Conservation (phyloP, 2,888 invertebrate genomes). For the Rosalia funebris region DNA sequence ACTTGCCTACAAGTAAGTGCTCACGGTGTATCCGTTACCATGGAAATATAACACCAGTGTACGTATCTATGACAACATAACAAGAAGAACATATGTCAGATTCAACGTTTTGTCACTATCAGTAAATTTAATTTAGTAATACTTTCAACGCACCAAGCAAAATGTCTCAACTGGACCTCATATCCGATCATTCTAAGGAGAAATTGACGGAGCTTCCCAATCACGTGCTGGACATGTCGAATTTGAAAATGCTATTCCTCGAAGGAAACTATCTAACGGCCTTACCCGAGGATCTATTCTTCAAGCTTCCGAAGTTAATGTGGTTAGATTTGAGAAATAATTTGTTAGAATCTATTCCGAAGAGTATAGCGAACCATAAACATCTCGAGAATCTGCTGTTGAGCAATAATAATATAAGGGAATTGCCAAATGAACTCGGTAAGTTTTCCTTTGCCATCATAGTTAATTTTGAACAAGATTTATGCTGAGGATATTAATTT, state of each 20-base stretch:
- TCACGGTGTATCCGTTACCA: slow-evolving; percentile 18
- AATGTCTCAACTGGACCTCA: slow-evolving; percentile 54
- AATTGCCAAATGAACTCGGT: slow-evolving; percentile 73
- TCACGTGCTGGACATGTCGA: slow-evolving; percentile 54
- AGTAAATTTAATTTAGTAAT: slow-evolving; percentile 31
- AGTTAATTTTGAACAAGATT: too few species aligned
- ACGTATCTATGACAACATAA: slow-evolving; percentile 24
- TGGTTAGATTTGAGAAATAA: slow-evolving; percentile 77
- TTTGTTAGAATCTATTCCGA: slow-evolving; percentile 67
- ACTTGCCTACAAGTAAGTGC: not conserved
- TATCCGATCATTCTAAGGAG: slow-evolving; percentile 59
- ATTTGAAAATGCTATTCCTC: slow-evolving; percentile 67
- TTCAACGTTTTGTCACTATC: slow-evolving; percentile 30
- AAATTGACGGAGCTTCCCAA: slow-evolving; percentile 55
- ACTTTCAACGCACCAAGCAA: not conserved
- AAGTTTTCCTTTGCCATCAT: slow-evolving; percentile 51
- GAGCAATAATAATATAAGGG: slow-evolving; percentile 70
- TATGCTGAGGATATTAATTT: too few species aligned
- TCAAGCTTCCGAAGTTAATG: slow-evolving; percentile 66
- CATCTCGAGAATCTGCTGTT: slow-evolving; percentile 72
- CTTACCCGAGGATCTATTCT: slow-evolving; percentile 56
- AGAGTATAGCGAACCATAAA: slow-evolving; percentile 68
- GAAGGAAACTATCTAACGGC: slow-evolving; percentile 64
- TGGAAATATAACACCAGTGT: slow-evolving; percentile 14
- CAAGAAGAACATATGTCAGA: slow-evolving; percentile 12